Conservation (phyloP, 2,113 vertebrate species). For the Sterrhoptilus dennistouni region DNA sequence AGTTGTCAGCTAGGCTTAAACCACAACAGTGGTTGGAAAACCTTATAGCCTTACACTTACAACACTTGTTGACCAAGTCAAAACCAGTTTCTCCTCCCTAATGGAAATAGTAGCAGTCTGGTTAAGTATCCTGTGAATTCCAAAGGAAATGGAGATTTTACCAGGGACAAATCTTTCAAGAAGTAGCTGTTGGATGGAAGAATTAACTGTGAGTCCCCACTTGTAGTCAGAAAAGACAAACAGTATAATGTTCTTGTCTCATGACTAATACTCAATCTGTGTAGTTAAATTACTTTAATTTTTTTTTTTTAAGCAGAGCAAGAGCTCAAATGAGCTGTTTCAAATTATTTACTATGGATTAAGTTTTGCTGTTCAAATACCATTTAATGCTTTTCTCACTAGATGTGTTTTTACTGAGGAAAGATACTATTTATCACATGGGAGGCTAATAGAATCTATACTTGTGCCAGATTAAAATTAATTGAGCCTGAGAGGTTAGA, state of each 20-base stretch:
- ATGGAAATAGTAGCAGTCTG: background rate
- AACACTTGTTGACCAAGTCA: background rate
- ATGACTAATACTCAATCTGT: background rate
- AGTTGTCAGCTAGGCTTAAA: background rate
- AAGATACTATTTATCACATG: background rate
- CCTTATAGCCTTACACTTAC: background rate
- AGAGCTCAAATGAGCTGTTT: conserved; percentile 20
- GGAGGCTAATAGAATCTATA: background rate
- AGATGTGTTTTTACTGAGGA: background rate
- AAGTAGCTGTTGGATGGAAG: background rate
- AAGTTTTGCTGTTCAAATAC: background rate
- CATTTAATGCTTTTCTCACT: background rate
- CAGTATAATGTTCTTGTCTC: background rate
- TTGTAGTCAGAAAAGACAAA: background rate
- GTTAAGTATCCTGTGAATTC: background rate
- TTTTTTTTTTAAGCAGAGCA: conserved; percentile 16
- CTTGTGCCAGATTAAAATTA: conserved; percentile 57
- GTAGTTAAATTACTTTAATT: background rate
- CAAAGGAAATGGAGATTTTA: background rate
- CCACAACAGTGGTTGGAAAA: background rate
- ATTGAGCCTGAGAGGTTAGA: conserved; percentile 21
- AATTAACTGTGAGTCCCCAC: rapidly evolving
- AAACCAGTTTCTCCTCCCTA: background rate
- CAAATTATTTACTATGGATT: conserved; percentile 47
- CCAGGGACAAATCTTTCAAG: background rate